Conservation (phyloP, 1,140 invertebrate species). For the Temnothorax nylanderi region DNA sequence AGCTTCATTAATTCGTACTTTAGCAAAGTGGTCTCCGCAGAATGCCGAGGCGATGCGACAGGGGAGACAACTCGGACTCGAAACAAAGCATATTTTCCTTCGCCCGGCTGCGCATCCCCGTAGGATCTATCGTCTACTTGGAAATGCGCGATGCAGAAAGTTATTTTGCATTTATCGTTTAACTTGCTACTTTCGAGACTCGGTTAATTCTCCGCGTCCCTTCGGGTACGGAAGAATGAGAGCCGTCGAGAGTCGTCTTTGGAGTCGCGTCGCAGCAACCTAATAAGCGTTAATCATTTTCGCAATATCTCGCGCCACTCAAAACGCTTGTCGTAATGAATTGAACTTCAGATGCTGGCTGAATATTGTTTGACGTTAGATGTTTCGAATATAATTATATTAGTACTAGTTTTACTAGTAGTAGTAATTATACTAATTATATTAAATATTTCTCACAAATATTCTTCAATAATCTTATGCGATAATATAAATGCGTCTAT, state of each 20-base stretch:
- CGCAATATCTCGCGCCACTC: not conserved
- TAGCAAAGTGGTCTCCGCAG: slow-evolving; percentile 53
- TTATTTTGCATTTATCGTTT: slow-evolving; percentile 53
- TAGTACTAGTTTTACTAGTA: not conserved
- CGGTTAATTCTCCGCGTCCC: not conserved
- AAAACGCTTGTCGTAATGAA: slow-evolving; percentile 18
- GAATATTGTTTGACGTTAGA: not conserved
- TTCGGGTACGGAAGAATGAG: slow-evolving; percentile 12
- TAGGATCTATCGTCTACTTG: slow-evolving; percentile 37
- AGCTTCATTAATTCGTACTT: slow-evolving; percentile 62
- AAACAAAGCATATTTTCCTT: slow-evolving; percentile 57
- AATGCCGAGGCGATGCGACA: slow-evolving; percentile 12
- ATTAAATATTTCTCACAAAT: not conserved
- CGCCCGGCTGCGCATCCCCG: slow-evolving; percentile 2
- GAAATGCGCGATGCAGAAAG: slow-evolving; percentile 43
- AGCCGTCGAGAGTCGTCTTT: not conserved
- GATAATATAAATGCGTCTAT: not conserved
- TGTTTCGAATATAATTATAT: not conserved
- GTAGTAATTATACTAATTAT: not conserved
- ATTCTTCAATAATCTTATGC: not conserved
- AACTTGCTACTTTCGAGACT: slow-evolving; percentile 41
- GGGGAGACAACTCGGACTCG: slow-evolving; percentile 11
- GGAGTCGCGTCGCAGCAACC: slow-evolving; percentile 2
- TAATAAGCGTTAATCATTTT: slow-evolving; percentile 53
- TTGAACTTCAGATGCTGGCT: not conserved